phyloP scores from a whole-genome alignment of 2,888 invertebrate species.

The Brachyopa scutellaris region DNA sequence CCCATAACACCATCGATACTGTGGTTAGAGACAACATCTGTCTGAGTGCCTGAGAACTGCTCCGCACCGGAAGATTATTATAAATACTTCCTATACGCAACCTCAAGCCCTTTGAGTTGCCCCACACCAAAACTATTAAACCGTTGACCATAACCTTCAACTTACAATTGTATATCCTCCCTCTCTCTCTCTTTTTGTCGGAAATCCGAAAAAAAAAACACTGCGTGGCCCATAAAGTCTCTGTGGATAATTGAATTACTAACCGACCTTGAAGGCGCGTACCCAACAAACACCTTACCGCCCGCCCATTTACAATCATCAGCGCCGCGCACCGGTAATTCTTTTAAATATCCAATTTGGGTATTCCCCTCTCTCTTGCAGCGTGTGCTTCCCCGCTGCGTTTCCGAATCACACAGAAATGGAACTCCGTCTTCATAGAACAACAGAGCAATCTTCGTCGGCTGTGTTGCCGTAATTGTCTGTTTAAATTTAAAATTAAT shows the following conservation, averaged over 20 bases:
- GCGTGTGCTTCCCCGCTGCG: not conserved
- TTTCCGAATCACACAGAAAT: not conserved
- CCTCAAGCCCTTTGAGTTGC: conserved; percentile 24
- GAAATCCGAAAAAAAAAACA: conserved; percentile 5
- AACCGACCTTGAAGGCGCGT: conserved; percentile 48
- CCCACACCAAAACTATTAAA: conserved; percentile 17
- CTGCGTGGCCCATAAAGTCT: conserved; percentile 4
- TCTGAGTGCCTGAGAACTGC: no score
- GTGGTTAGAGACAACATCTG: conserved; percentile 21
- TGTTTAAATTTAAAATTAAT: conserved; percentile 59
- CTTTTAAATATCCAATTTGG: conserved; percentile 35
- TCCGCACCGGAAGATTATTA: conserved; percentile 18
- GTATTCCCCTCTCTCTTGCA: conserved; percentile 15
- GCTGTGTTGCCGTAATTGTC: conserved; percentile 21
- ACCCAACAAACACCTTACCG: not conserved
- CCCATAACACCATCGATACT: not conserved
- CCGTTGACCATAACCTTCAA: conserved; percentile 34
- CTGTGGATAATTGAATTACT: conserved; percentile 28
- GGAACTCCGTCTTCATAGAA: not conserved
- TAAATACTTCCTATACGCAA: conserved; percentile 26
- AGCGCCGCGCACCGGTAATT: conserved; percentile 41
- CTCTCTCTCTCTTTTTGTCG: no score
- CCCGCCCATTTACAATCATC: conserved; percentile 29
- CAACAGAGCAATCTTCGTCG: not conserved
- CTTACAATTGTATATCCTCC: no score